A percentile compares a stretch with the other conserved stretches of the same genome.
phyloP scores from a whole-genome alignment of 2,113 vertebrate genomes.

The Pollachius pollachius region DNA sequence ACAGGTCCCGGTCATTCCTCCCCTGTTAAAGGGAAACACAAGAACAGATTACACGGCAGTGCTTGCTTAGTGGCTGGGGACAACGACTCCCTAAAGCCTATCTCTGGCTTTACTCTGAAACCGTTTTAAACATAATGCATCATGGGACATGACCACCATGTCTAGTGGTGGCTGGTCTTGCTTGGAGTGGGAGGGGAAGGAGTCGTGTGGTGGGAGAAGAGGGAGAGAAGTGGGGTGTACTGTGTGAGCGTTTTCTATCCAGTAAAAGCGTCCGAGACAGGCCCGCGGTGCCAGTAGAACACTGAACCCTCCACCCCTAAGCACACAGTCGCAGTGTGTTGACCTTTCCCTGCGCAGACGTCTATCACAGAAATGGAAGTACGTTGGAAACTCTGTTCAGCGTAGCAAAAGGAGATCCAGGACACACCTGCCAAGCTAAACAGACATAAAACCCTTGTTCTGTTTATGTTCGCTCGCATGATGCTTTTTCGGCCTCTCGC shows the following conservation, averaged over 20 bases:
- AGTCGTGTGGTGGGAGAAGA: conserved; percentile 14
- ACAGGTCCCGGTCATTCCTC: too few relatives aligned
- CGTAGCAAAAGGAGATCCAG: background rate
- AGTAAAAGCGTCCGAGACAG: conserved; percentile 20
- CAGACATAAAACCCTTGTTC: background rate
- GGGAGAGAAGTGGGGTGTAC: conserved; percentile 10
- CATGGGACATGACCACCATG: too few relatives aligned
- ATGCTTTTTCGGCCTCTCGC: background rate
- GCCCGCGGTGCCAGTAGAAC: conserved; percentile 20
- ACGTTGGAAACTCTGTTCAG: background rate
- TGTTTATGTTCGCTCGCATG: background rate
- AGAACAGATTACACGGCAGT: too few relatives aligned
- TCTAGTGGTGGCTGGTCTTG: too few relatives aligned
- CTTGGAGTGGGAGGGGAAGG: too few relatives aligned
- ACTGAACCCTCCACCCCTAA: background rate
- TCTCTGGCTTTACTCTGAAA: too few relatives aligned
- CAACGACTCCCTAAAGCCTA: too few relatives aligned
- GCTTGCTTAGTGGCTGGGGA: too few relatives aligned
- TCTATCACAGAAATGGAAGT: background rate
- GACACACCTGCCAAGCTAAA: background rate
- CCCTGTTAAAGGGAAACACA: background rate
- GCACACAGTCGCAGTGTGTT: conserved; percentile 7
- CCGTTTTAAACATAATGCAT: too few relatives aligned
- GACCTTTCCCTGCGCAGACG: conserved; percentile 19
- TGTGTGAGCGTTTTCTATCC: background rate